Percentiles rank a stretch among this genome's conserved stretches.
These are phyloP conservation scores for Pterocles gutturalis DNA, from an alignment of 2,113 vertebrate species.

Conservation along the genomic window DNA sequence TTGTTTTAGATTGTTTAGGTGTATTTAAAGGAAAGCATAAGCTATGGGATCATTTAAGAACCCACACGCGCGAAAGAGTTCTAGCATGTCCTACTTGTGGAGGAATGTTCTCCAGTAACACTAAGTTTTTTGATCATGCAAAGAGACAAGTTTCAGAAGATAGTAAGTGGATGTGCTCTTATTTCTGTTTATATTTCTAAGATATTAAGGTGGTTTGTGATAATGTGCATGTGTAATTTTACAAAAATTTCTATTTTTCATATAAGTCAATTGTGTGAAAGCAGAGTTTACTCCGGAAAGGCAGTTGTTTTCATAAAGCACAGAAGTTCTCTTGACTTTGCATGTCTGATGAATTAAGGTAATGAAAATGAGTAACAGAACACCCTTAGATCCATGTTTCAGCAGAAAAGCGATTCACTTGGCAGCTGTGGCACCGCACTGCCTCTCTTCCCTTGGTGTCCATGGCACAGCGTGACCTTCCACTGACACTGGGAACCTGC, in stretches of 20 bases:
- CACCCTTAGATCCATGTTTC: not conserved
- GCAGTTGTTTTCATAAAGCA: not conserved
- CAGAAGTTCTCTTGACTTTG: not conserved
- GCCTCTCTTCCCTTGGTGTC: not conserved
- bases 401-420: not conserved
- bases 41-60: constrained; percentile 76
- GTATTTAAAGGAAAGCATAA: constrained; percentile 78
- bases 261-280: not conserved
- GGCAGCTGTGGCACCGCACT: not conserved
- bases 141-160: constrained; percentile 72
- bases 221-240: not conserved
- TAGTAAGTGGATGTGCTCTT: not conserved
- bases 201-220: not conserved
- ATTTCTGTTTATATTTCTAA: not conserved
- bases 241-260: not conserved
- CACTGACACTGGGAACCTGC: not conserved
- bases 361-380: not conserved
- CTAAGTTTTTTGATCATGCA: constrained; percentile 78
- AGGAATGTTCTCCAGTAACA: constrained; percentile 82
- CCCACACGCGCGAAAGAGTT: constrained; percentile 73
- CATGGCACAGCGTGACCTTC: not conserved
- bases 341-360: not conserved
- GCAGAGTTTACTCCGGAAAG: not conserved
- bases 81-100: constrained; percentile 77
- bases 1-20: constrained; percentile 68